Conservation (phyloP, 1,140 invertebrate species). For the Orius laevigatus region DNA sequence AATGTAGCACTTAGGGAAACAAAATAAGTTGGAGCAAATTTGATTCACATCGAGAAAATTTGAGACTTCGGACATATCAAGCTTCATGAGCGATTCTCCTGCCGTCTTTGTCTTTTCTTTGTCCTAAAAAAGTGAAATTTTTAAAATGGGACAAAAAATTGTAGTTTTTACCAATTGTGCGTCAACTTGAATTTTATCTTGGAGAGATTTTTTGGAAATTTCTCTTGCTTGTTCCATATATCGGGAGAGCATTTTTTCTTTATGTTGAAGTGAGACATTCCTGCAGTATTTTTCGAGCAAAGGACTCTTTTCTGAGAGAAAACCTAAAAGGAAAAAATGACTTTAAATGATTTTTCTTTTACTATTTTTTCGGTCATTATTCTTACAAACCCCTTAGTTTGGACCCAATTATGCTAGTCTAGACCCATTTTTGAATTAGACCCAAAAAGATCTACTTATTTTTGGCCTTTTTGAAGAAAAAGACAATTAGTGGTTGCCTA, state of each 20-base stretch:
- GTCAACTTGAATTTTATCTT: conserved; percentile 46
- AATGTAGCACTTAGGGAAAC: conserved; percentile 44
- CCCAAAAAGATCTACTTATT: too few species aligned
- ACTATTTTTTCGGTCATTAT: too few species aligned
- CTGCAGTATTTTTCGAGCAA: conserved; percentile 47
- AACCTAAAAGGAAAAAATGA: too few species aligned
- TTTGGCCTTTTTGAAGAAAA: too few species aligned
- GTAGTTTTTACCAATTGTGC: conserved; percentile 18
- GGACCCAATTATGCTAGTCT: too few species aligned
- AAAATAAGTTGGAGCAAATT: conserved; percentile 15
- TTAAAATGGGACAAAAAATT: conserved; percentile 10
- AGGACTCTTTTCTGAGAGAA: conserved; percentile 32
- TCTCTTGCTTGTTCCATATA: conserved; percentile 48
- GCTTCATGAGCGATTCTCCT: not conserved
- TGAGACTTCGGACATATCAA: not conserved
- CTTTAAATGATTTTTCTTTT: too few species aligned
- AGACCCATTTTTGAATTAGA: too few species aligned
- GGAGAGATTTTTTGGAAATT: conserved; percentile 68
- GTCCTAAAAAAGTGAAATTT: conserved; percentile 4
- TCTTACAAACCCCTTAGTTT: too few species aligned
- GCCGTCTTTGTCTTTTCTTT: too few species aligned
- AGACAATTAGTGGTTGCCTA: too few species aligned
- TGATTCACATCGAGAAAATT: not conserved
- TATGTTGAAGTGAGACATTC: conserved; percentile 62
- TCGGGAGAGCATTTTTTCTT: conserved; percentile 57